A percentile compares a stretch with the other conserved stretches of the same genome.
Conservation (phyloP, 2,888 invertebrate species). For the Creontiades dilutus region DNA sequence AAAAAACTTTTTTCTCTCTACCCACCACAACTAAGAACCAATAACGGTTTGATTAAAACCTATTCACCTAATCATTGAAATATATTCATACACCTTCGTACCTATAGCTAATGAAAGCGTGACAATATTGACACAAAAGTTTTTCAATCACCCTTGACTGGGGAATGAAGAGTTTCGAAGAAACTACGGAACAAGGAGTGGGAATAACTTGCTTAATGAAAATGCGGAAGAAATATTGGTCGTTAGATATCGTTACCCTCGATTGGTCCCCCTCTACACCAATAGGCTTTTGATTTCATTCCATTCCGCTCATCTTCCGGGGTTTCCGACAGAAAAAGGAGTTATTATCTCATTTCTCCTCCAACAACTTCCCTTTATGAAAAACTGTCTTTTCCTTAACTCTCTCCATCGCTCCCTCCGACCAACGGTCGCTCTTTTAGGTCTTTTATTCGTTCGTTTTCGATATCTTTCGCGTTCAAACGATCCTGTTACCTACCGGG, state of each 20-base stretch:
- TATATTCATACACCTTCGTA: too few relatives aligned
- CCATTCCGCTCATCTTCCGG: neutral
- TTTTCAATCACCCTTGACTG: too few relatives aligned
- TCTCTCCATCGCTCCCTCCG: neutral
- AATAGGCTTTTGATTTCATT: constrained; percentile 23
- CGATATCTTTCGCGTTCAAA: constrained; percentile 30
- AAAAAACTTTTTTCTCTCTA: too few relatives aligned
- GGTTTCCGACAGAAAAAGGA: neutral
- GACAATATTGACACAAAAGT: too few relatives aligned
- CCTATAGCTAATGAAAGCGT: too few relatives aligned
- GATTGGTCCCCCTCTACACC: constrained; percentile 6
- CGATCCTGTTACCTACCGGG: neutral
- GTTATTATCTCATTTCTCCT: constrained; percentile 29
- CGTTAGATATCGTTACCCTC: neutral
- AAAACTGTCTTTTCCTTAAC: constrained; percentile 24
- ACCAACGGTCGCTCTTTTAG: neutral
- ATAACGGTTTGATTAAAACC: too few relatives aligned
- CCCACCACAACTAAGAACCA: too few relatives aligned
- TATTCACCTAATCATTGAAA: too few relatives aligned
- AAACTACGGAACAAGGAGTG: neutral
- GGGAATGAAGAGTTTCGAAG: too few relatives aligned
- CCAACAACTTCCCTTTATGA: constrained; percentile 20
- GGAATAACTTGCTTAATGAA: constrained; percentile 22
- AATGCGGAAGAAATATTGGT: constrained; percentile 37
- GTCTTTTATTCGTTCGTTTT: neutral